Base-by-base conservation (phyloP, 1,140 invertebrate species). In the Stegodyphus dumicola region DNA sequence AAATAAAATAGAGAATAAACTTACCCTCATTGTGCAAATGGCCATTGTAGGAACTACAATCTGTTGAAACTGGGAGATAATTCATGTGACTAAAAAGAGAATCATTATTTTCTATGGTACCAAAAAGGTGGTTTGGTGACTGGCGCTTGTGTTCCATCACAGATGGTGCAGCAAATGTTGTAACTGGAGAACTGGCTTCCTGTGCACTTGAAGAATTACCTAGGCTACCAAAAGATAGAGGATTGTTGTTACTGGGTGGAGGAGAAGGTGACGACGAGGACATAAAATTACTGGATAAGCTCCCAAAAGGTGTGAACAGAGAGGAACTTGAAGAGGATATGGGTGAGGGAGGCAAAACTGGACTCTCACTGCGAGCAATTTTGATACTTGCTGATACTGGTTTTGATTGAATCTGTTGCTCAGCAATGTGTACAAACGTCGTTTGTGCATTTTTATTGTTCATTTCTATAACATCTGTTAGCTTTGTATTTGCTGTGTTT, bases 231-330 rank as follows among this genome's bases (percentile, higher is more conserved):
- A 76, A 76, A 53, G 64, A 69, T 9, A 67, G 33, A 49, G 81
- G 74, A 51, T 80, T 80, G 60, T 71, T 80, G 18, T 60, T 83
- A 52, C 70, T 73, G 53, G 80, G 80, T 18, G 80, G 80, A 67
- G 81, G 74, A 51, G 64, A 53, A 11, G 81, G 74, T 33, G 81
- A 85, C 2, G 78, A 80, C 7, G 81, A 85, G 7, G 81, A 85
- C 52, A 85, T 53, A 64, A 85, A 85, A 52, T 85, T 85, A 52
- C 81, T 85, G 18, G 81, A 85, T 56, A 85, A 77, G 81, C 81
- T 85, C 81, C 81, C 81, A 64, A 85, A 85, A 70, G 81, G 81
- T 69, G 81, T 85, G 51, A 85, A 85, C 6, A 79, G 51, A 15
- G 81, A 85, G 74, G 81, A 85, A 76, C 73, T 85, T 17, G 74